A percentile compares a stretch with the other conserved stretches of the same genome.
phyloP scores from a whole-genome alignment of 2,113 vertebrate genomes.

The Oncorhynchus gorbuscha region DNA sequence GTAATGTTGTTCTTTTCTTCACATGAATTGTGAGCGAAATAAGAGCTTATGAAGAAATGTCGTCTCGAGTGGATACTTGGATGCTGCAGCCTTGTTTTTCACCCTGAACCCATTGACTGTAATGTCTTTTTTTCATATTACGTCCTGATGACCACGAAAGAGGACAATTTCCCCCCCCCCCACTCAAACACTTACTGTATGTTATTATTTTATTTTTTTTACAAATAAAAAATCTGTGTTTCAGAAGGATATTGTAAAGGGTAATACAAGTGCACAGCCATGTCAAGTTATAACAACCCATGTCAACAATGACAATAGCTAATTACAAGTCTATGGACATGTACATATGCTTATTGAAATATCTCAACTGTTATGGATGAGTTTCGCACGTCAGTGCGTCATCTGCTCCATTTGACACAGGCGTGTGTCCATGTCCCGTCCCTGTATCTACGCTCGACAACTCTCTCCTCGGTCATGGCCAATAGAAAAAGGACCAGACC shows the following conservation, averaged over 20 bases:
- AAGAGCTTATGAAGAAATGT: too few relatives aligned
- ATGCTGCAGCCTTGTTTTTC: too few relatives aligned
- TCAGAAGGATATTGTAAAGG: not conserved
- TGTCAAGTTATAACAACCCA: not conserved
- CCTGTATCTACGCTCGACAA: not conserved
- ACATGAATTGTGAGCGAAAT: too few relatives aligned
- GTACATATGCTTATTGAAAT: not conserved
- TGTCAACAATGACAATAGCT: not conserved
- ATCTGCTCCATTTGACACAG: not conserved
- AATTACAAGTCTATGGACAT: not conserved
- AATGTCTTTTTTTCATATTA: too few relatives aligned
- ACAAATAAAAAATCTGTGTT: not conserved
- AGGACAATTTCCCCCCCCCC: too few relatives aligned
- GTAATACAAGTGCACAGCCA: not conserved
- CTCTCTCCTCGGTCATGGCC: not conserved
- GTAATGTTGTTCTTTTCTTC: too few relatives aligned
- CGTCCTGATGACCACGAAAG: too few relatives aligned
- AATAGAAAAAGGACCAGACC: not conserved
- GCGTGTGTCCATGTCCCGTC: not conserved
- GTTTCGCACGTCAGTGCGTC: not conserved
- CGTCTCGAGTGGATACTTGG: too few relatives aligned
- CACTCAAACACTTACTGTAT: too few relatives aligned
- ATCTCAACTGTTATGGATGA: not conserved
- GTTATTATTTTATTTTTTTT: too few relatives aligned
- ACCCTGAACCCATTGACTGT: too few relatives aligned